phyloP scores from a whole-genome alignment of 1,140 invertebrate species.

The Drosophila albomicans region DNA sequence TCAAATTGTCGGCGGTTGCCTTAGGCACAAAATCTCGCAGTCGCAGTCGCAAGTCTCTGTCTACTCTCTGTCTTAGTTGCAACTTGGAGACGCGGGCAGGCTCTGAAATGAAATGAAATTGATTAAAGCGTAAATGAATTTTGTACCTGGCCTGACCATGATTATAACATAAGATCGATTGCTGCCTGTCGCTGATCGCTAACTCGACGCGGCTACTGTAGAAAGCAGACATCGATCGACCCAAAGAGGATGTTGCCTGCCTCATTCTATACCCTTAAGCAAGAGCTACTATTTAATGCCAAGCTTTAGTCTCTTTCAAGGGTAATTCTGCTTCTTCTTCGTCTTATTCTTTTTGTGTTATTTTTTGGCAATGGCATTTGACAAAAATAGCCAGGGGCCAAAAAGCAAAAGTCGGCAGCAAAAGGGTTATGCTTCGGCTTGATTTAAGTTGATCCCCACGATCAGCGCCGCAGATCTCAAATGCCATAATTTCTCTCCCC shows the following conservation, averaged over 20 bases:
- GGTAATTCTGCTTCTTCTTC: not conserved
- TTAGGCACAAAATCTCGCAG: constrained; percentile 31
- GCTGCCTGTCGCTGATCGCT: constrained; percentile 84
- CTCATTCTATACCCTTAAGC: constrained; percentile 7
- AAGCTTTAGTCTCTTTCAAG: constrained; percentile 1
- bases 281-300: not conserved
- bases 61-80: not conserved
- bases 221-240: constrained; percentile 65
- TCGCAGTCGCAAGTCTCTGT: not conserved
- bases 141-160: constrained; percentile 71
- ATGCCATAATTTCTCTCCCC: constrained; percentile 69
- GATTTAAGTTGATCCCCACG: constrained; percentile 82
- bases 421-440: constrained; percentile 49
- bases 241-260: constrained; percentile 2
- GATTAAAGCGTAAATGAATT: constrained; percentile 85
- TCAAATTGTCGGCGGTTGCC: constrained; percentile 52
- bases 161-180: constrained; percentile 83
- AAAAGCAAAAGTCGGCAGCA: constrained; percentile 17
- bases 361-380: constrained; percentile 50
- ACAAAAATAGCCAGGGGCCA: constrained; percentile 77
- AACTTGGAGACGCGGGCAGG: constrained; percentile 13
- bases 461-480: constrained; percentile 64
- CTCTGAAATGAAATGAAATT: constrained; percentile 81
- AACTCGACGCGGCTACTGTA: constrained; percentile 84
- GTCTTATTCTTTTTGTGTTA: not conserved